A percentile compares a stretch with the other conserved stretches of the same genome.
Conservation (phyloP, 2,113 vertebrate species). For the Coryphaenoides rupestris region DNA sequence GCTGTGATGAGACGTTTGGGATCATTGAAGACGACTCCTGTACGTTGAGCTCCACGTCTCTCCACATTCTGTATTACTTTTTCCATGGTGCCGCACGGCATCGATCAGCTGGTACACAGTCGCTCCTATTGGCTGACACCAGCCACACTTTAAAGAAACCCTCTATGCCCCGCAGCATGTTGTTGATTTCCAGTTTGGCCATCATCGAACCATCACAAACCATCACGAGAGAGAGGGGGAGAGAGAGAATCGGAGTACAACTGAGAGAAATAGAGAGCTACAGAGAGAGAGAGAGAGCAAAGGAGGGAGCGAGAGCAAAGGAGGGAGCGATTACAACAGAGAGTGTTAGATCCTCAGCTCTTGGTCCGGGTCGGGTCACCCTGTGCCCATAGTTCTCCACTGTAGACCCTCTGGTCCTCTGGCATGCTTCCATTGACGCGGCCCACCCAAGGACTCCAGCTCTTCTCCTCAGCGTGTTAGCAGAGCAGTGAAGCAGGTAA, state of each 20-base stretch:
- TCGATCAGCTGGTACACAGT: constrained; percentile 10
- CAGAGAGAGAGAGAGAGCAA: too few species aligned
- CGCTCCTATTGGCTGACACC: constrained; percentile 13
- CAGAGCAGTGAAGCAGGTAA: constrained; percentile 63
- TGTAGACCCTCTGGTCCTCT: constrained; percentile 29
- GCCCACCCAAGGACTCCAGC: constrained; percentile 28
- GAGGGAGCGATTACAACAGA: too few species aligned
- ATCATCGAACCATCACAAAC: constrained; percentile 56
- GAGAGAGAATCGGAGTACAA: too few species aligned
- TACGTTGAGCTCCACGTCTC: constrained; percentile 4
- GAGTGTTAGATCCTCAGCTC: too few species aligned
- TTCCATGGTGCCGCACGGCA: constrained; percentile 14
- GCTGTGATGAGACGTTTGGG: too few species aligned
- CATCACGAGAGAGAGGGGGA: constrained; percentile 23
- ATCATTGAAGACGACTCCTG: too few species aligned
- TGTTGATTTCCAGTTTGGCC: too few species aligned
- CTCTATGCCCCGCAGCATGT: constrained; percentile 43
- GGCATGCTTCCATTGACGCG: constrained; percentile 53
- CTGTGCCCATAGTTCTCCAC: too few species aligned
- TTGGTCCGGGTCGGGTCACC: too few species aligned
- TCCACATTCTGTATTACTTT: constrained; percentile 29
- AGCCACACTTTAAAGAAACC: constrained; percentile 33
- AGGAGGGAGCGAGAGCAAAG: constrained; percentile 4
- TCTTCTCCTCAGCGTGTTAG: constrained; percentile 33
- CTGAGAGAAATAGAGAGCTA: too few species aligned